Conservation (phyloP, 2,888 invertebrate species). For the Lymantria monacha region DNA sequence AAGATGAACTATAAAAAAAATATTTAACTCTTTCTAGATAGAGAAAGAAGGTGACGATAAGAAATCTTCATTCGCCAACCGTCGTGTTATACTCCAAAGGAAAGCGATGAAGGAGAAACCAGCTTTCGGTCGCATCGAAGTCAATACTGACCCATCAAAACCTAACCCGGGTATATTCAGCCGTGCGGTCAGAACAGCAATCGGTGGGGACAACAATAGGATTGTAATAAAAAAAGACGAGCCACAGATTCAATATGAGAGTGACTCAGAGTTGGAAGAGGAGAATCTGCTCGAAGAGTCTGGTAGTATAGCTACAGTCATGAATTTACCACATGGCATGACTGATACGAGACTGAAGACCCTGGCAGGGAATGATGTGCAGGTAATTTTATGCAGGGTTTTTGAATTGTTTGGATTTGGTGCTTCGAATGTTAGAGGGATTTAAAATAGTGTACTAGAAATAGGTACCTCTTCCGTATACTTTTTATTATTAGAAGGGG, state of each 20-base stretch:
- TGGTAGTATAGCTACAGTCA: conserved; percentile 47
- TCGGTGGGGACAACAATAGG: conserved; percentile 39
- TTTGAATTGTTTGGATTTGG: conserved; percentile 16
- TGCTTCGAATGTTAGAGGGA: conserved; percentile 14
- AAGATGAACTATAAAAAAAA: too few species aligned
- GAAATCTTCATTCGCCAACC: conserved; percentile 47
- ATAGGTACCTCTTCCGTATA: too few species aligned
- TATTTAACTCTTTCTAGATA: conserved; percentile 18
- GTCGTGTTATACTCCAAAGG: conserved; percentile 65
- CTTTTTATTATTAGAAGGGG: too few species aligned
- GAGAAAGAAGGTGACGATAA: conserved; percentile 43
- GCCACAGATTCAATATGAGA: conserved; percentile 53
- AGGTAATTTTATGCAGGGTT: conserved; percentile 56
- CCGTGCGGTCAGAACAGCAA: conserved; percentile 63
- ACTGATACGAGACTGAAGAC: conserved; percentile 68
- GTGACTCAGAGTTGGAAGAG: conserved; percentile 52
- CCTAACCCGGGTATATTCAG: conserved; percentile 65
- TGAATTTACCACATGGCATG: conserved; percentile 71
- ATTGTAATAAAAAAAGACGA: conserved; percentile 46
- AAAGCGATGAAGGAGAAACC: conserved; percentile 53
- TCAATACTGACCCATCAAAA: conserved; percentile 49
- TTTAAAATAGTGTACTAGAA: not conserved
- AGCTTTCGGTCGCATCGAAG: conserved; percentile 50
- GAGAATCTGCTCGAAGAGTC: conserved; percentile 36
- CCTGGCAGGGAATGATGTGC: conserved; percentile 65